phyloP scores from a whole-genome alignment of 1,140 invertebrate genomes.

The Reticulitermes speratus region DNA sequence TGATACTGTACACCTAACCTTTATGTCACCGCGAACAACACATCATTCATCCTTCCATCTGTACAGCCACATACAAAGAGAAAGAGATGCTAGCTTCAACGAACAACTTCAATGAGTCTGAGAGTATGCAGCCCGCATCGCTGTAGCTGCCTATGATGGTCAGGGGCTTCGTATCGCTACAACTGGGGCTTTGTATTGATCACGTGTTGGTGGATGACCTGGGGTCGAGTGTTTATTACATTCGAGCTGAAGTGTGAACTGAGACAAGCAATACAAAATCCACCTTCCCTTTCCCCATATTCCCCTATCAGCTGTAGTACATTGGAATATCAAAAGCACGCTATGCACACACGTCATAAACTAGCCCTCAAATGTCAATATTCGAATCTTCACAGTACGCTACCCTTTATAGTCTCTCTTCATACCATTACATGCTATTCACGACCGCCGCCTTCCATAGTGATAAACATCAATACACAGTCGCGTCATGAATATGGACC shows the following conservation, averaged over 20 bases:
- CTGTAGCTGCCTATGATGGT: neutral
- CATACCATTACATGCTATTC: neutral
- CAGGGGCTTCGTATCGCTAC: neutral
- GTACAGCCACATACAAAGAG: neutral
- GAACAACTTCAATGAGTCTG: neutral
- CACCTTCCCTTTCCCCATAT: neutral
- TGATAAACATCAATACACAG: too few species aligned
- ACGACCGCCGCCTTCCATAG: too few species aligned
- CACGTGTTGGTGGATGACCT: neutral
- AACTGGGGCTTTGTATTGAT: conserved; percentile 15
- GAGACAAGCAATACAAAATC: conserved; percentile 7
- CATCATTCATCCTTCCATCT: neutral
- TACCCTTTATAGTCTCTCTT: neutral
- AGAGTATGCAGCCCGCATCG: conserved; percentile 16
- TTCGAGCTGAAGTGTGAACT: conserved; percentile 14
- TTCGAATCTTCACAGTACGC: neutral
- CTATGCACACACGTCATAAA: neutral
- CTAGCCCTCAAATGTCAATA: neutral
- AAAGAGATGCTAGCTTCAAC: neutral
- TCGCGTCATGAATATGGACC: too few species aligned
- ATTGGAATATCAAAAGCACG: neutral
- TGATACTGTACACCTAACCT: neutral
- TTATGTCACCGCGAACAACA: neutral
- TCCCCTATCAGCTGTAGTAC: neutral
- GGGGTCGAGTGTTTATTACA: conserved; percentile 7